phyloP scores from a whole-genome alignment of 64 coral and sea anemone genomes.

The Astreopora myriophthalma region DNA sequence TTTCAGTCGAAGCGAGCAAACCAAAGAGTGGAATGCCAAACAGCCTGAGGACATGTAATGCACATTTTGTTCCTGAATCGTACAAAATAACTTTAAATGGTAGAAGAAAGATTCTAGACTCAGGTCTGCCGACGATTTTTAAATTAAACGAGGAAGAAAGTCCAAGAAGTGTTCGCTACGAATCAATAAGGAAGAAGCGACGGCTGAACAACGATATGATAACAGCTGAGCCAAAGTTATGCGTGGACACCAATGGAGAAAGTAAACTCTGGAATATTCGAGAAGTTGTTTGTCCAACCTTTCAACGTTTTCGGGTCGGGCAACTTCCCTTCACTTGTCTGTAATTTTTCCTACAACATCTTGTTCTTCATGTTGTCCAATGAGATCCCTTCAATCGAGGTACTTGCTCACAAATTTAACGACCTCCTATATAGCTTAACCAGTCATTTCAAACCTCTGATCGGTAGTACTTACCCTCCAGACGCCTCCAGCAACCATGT shows the following conservation, averaged over 20 bases:
- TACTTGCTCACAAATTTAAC: no score
- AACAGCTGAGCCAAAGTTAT: background rate
- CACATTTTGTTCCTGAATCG: background rate
- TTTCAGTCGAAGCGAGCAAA: conserved; percentile 11
- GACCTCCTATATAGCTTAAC: no score
- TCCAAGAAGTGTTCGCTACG: conserved; percentile 13
- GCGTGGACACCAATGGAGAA: background rate
- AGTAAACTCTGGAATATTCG: no score
- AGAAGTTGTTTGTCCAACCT: no score
- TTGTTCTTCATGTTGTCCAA: no score
- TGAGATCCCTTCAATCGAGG: no score
- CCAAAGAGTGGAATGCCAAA: background rate
- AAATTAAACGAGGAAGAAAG: background rate
- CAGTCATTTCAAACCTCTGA: no score
- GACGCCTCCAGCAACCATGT: no score
- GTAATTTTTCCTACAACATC: no score
- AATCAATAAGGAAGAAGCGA: conserved; percentile 1
- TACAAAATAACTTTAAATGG: conserved; percentile 49
- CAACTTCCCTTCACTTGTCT: no score
- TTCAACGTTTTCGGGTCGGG: no score
- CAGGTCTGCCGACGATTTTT: conserved; percentile 30
- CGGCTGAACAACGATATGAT: conserved; percentile 10
- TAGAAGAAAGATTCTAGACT: background rate
- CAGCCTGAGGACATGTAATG: conserved; percentile 48
- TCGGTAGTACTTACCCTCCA: no score